Evolutionary conservation across 2,797 vertebrate species (phyloP).

Genomic region (Centropyge bicolor): DNA sequence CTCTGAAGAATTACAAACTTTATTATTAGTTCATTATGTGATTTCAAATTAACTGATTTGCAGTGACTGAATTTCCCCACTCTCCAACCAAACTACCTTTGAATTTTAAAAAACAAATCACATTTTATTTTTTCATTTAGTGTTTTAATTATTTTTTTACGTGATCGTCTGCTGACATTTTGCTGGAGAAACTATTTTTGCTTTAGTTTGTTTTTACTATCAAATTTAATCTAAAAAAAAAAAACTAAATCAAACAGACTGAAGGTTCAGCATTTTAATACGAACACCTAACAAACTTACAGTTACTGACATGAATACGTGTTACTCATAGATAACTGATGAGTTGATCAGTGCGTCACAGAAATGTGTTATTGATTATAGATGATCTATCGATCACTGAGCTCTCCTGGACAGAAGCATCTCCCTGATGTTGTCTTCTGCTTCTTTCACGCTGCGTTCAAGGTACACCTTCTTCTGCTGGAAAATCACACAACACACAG

Average conservation of each 20-base stretch:
- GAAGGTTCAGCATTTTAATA: constrained; percentile 44
- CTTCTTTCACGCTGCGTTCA: constrained; percentile 96
- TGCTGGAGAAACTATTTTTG: no score
- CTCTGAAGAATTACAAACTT: not conserved
- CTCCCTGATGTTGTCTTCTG: constrained; percentile 97
- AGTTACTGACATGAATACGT: not conserved
- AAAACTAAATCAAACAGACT: not conserved
- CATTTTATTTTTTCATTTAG: no score
- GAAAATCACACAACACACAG: constrained; percentile 35
- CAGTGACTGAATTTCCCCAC: no score
- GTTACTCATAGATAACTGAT: not conserved
- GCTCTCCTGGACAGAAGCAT: constrained; percentile 95
- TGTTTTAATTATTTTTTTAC: no score
- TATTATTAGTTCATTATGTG: no score
- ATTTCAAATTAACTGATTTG: no score
- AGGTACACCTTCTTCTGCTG: constrained; percentile 97
- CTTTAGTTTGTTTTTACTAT: no score
- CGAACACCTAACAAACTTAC: not conserved
- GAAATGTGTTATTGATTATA: not conserved
- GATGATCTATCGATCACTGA: constrained; percentile 80
- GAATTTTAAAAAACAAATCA: no score
- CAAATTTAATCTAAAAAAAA: not conserved
- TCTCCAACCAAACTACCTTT: no score
- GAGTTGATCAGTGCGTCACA: not conserved
- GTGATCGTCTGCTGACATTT: no score